Percentiles rank a stretch among this genome's conserved stretches.
Conservation (phyloP, 2,888 invertebrate species). For the Drosophila tanythrix region DNA sequence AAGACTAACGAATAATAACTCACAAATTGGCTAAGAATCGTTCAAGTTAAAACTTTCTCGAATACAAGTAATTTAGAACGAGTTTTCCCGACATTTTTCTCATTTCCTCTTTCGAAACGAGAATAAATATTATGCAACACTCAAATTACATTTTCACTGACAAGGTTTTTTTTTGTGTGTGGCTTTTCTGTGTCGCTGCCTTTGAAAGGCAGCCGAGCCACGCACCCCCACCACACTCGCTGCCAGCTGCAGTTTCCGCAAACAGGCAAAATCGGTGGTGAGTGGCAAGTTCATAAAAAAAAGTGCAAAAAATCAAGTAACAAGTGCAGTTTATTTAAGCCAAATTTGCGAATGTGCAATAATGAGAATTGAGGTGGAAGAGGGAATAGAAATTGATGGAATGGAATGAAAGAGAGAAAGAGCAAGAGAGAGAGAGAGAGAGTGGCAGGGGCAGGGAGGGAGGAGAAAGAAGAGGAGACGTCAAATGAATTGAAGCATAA, state of each 20-base stretch:
- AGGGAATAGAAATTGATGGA: constrained; percentile 14
- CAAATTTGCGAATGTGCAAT: constrained; percentile 23
- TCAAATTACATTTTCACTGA: constrained; percentile 58
- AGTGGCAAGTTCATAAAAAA: constrained; percentile 40
- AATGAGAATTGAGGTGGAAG: not conserved
- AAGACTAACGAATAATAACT: not conserved
- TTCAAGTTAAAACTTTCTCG: too few species aligned
- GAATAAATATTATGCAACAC: not conserved
- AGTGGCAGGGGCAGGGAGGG: not conserved
- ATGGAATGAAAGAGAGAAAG: constrained; percentile 56
- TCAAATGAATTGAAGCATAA: constrained; percentile 63
- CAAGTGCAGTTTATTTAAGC: constrained; percentile 40
- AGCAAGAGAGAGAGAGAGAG: not conserved
- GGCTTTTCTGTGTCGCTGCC: constrained; percentile 30
- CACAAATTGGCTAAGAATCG: not conserved
- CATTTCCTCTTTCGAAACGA: not conserved
- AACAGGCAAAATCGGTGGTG: constrained; percentile 3
- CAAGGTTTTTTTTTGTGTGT: constrained; percentile 43
- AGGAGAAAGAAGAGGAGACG: constrained; percentile 16
- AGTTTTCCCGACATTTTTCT: not conserved
- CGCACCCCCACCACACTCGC: constrained; percentile 6
- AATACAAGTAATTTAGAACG: not conserved
- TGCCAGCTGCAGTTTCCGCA: constrained; percentile 8
- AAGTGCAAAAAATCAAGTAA: constrained; percentile 27
- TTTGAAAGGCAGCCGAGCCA: constrained; percentile 7